These are phyloP conservation scores for Eurypyga helias DNA, from an alignment of 2,113 vertebrate species.

Conservation along the genomic window DNA sequence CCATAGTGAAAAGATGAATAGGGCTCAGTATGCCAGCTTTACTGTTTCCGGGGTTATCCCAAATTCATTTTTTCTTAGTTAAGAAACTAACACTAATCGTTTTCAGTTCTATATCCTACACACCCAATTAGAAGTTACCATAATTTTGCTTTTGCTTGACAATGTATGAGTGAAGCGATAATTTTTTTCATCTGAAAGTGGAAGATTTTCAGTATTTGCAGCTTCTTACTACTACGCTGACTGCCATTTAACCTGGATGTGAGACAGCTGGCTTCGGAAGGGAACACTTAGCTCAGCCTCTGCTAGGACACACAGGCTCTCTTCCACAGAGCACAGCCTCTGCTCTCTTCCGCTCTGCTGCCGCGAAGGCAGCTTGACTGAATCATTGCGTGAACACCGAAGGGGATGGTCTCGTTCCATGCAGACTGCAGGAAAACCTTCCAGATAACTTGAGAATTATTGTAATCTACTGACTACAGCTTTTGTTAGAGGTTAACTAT, in stretches of 20 bases:
- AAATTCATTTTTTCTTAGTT: background rate
- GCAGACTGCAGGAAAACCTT: background rate
- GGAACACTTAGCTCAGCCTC: background rate
- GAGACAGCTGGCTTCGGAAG: background rate
- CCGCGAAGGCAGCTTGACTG: background rate
- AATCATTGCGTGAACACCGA: rapidly evolving
- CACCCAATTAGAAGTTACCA: background rate
- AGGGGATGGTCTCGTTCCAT: background rate
- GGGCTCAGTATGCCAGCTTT: background rate
- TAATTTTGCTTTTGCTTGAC: background rate
- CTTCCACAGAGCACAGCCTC: too few species aligned
- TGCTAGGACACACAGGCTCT: background rate
- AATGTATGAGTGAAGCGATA: background rate
- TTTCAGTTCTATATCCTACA: background rate
- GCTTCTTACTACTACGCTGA: background rate
- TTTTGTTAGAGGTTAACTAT: background rate
- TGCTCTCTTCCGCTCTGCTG: background rate
- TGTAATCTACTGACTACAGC: background rate
- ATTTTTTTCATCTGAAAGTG: background rate
- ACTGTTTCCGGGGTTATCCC: background rate
- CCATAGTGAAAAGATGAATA: background rate
- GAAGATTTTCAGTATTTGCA: background rate
- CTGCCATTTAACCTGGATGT: background rate
- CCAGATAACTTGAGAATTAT: background rate
- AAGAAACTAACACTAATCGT: background rate